Evolutionary conservation across 2,113 vertebrate species (phyloP).

Genomic region (Heteronetta atricapilla): DNA sequence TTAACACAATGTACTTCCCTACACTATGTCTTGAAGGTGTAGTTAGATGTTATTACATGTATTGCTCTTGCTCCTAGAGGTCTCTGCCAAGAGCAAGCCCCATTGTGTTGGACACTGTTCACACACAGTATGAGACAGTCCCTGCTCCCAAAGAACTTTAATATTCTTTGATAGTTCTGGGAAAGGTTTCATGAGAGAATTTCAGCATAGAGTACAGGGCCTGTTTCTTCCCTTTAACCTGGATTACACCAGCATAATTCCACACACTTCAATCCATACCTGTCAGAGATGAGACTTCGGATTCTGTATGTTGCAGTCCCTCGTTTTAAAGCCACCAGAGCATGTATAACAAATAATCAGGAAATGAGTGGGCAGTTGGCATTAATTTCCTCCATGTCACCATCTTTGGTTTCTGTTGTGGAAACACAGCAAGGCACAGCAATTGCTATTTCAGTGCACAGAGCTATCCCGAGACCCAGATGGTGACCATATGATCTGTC

Average conservation of each 20-base stretch:
- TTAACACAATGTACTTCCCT: slow-evolving; percentile 52
- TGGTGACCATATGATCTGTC: slow-evolving; percentile 61
- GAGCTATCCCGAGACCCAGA: slow-evolving; percentile 35
- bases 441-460: slow-evolving; percentile 14
- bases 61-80: slow-evolving; percentile 39
- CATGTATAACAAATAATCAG: slow-evolving; percentile 15
- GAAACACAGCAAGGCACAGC: slow-evolving; percentile 43
- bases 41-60: slow-evolving; percentile 61
- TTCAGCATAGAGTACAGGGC: neutral
- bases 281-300: neutral
- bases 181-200: neutral
- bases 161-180: slow-evolving; percentile 69
- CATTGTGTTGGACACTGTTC: slow-evolving; percentile 45
- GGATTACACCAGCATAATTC: neutral
- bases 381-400: slow-evolving; percentile 50
- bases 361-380: slow-evolving; percentile 48
- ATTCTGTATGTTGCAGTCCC: neutral
- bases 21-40: slow-evolving; percentile 54
- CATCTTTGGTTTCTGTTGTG: slow-evolving; percentile 33
- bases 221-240: slow-evolving; percentile 21
- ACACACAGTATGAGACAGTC: slow-evolving; percentile 57
- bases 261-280: neutral
- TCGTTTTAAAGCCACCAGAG: neutral
- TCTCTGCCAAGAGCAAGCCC: slow-evolving; percentile 60
- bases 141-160: slow-evolving; percentile 48